Conservation (phyloP, 2,797 vertebrate genomes). For the Antrozous pallidus region DNA sequence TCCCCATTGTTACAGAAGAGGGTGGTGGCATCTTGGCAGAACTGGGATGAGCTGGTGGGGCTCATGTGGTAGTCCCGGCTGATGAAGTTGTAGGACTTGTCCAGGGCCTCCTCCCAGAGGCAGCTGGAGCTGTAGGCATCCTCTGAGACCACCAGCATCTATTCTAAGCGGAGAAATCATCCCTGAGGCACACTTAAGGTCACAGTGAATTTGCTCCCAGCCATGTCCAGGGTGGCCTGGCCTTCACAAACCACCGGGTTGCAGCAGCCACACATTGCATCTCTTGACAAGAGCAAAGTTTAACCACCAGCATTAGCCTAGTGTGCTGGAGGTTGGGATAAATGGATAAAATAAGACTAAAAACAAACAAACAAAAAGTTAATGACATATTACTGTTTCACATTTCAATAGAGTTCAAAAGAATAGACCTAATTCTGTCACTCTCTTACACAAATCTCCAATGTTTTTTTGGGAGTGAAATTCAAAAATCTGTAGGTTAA, state of each 20-base stretch:
- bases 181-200: constrained; percentile 89
- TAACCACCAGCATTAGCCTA: neutral
- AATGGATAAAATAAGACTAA: neutral
- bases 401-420: neutral
- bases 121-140: constrained; percentile 88
- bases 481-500: neutral
- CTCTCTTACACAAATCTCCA: neutral
- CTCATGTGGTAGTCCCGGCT: constrained; percentile 84
- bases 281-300: neutral
- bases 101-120: constrained; percentile 91
- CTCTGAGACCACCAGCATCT: constrained; percentile 93
- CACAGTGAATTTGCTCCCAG: constrained; percentile 89
- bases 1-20: constrained; percentile 93
- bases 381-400: neutral
- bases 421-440: neutral
- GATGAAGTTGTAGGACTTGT: constrained; percentile 97
- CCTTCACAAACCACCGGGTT: constrained; percentile 90
- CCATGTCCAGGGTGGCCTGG: constrained; percentile 91
- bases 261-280: constrained; percentile 85
- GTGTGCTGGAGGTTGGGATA: neutral
- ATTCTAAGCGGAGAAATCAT: constrained; percentile 94
- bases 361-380: neutral
- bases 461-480: neutral
- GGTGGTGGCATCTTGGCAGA: constrained; percentile 88
- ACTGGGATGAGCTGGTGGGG: constrained; percentile 83